A percentile compares a stretch with the other conserved stretches of the same genome.
Evolutionary conservation across 2,113 vertebrate species (phyloP).

Genomic region (Anser cygnoides): DNA sequence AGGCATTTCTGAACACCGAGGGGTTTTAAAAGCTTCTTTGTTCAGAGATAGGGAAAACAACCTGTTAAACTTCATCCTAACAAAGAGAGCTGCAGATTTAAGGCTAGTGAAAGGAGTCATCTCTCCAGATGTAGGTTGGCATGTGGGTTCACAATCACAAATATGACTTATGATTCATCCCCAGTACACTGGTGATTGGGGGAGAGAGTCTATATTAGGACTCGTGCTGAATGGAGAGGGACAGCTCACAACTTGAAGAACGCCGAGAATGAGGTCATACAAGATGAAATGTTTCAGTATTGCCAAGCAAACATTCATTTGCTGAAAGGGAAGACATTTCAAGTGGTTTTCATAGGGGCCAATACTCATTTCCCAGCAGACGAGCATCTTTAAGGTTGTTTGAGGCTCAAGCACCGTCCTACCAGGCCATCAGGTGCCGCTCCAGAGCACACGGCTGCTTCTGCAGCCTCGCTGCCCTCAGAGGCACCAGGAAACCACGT

Average conservation of each 20-base stretch:
- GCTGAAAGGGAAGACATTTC: neutral
- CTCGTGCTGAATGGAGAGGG: neutral
- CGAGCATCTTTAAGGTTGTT: neutral
- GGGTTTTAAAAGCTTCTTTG: slow-evolving; percentile 52
- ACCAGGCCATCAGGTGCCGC: neutral
- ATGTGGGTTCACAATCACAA: slow-evolving; percentile 45
- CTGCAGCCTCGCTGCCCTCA: neutral
- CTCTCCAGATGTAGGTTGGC: slow-evolving; percentile 51
- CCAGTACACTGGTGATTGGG: neutral
- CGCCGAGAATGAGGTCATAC: slow-evolving; percentile 16
- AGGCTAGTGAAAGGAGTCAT: slow-evolving; percentile 39
- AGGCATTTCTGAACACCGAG: neutral
- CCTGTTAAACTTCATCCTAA: slow-evolving; percentile 29
- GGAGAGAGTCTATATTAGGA: slow-evolving; percentile 37
- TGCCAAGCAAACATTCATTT: neutral
- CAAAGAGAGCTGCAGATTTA: slow-evolving; percentile 34
- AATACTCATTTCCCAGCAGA: neutral
- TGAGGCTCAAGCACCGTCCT: neutral
- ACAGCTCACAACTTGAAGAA: slow-evolving; percentile 38
- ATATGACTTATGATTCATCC: slow-evolving; percentile 59
- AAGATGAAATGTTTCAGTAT: neutral
- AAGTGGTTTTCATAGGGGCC: neutral
- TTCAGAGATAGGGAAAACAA: slow-evolving; percentile 34
- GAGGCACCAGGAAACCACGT: neutral
- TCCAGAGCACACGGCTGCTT: neutral